Evolutionary conservation across 2,888 invertebrate genomes (phyloP).

Genomic region (Drosophila seclusa): DNA sequence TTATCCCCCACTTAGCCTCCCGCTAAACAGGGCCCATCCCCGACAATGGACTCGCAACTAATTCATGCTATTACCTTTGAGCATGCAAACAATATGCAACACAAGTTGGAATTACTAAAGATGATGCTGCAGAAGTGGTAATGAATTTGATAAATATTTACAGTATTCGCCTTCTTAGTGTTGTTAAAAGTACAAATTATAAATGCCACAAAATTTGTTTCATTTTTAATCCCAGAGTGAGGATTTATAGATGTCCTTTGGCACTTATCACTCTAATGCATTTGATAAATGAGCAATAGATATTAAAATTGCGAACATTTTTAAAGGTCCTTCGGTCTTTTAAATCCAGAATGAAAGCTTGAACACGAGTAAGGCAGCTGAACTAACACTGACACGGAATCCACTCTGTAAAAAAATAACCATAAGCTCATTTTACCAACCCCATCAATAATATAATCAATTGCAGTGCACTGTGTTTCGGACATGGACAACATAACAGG

Average conservation of each 20-base stretch:
- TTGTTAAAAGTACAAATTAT: background rate
- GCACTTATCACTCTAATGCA: background rate
- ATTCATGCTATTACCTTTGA: background rate
- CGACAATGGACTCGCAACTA: slow-evolving; percentile 19
- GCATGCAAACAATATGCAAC: background rate
- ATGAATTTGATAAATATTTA: background rate
- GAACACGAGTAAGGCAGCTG: background rate
- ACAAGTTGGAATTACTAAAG: background rate
- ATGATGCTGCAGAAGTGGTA: background rate
- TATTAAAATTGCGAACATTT: background rate
- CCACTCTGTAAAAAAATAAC: background rate
- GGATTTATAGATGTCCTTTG: background rate
- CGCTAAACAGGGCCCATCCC: slow-evolving; percentile 14
- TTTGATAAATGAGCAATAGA: background rate
- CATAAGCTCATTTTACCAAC: background rate
- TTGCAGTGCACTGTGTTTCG: background rate
- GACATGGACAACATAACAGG: background rate
- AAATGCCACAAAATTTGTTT: background rate
- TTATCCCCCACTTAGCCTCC: slow-evolving; percentile 75
- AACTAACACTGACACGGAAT: background rate
- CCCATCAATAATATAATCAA: slow-evolving; percentile 11
- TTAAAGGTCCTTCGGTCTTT: background rate
- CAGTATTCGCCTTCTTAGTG: background rate
- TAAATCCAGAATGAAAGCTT: background rate
- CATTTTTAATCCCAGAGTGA: background rate